Evolutionary conservation across 2,113 vertebrate genomes (phyloP), one percentile per base, ranked within the genome.

Genomic region (Lathamus discolor): DNA sequence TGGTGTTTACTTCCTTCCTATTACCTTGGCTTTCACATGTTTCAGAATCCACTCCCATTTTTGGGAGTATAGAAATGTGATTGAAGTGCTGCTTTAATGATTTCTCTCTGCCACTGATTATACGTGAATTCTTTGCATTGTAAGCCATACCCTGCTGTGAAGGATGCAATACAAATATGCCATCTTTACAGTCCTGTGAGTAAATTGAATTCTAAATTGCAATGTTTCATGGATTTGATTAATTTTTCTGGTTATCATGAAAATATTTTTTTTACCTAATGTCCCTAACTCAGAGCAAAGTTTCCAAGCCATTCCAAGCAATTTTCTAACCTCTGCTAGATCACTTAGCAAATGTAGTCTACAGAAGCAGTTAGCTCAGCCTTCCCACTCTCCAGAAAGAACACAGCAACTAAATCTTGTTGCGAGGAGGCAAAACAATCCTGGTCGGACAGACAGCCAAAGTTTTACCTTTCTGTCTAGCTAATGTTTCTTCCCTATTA

Each of bases 281-380:
- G 8, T 33, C 48, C 83, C 33, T 55, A 49, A 62, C 35, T 62
- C 22, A 44, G 62, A 64, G 19, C 1, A 1, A 79, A 74, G 17
- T 63, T 83, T 93, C 86, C n/a, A 27, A 61, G 59, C 57, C 62
- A 27, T 91, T 89, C 82, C 57, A 49, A 66, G 55, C 76, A 64
- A 13, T 86, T 88, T 88, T 91, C 69, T 67, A 23, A 44, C 29
- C 31, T 92, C 88, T 90, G 85, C 64, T 96, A 44, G 68, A 92
- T 54, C 64, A 11, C 57, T 86, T 62, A 93, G 49, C 59, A 27
- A 29, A 44, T 17, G 16, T 35, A 62, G 72, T 35, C 63, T 77
- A 35, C 92, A 86, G 67, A 35, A 72, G 79, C 70, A 8, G 27
- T 62, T 52, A 43, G 35, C 70, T 78, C 35, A 87, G 90, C 85